Evolutionary conservation across 1,140 invertebrate genomes (phyloP), one percentile per base, ranked within the genome.

Genomic region (Drosophila ohnishii): DNA sequence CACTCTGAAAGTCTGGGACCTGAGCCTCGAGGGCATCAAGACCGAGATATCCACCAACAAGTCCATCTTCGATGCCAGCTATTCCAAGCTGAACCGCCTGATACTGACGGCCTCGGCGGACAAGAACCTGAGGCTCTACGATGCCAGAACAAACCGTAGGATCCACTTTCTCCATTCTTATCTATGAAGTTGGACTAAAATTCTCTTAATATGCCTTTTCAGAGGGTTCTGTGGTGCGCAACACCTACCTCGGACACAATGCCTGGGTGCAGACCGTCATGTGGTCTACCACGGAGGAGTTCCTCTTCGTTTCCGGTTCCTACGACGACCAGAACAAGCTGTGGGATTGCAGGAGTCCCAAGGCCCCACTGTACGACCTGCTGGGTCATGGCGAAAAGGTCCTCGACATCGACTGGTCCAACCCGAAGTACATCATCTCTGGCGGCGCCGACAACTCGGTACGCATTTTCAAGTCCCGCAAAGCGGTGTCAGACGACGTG

Each of bases 331-430:
- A 95, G 37, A 94, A 99, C 25, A 99, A 99, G 92, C 92, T 99
- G 37, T 99, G 99, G 99, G 99, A 99, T 91, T 95, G 95, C 5
- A 94, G 98, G 92, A 98, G 98, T 91, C 95, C 97, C 1, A 97
- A 97, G 91, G 96, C 97, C 10, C 96, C 98, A 3, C 92, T 99
- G 0, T 99, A 96, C 89, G 97, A 99, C 91, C 93, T 99, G 81
- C 94, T 94, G 61, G 98, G 98, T 0, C 99, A 99, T 90, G 95
- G 97, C 80, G 98, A 99, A 75, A 99, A 98, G 93, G 95, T 99
- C 3, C 93, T 99, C 25, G 95, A 96, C 85, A 97, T 97, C 80
- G 97, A 99, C 92, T 99, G 99, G 98, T 96, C 97, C 4, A 95
- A 97, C 92, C 94, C 95, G 0, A 93, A 95, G 45, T 94, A 96